Conservation (phyloP, 2,888 invertebrate species). For the Tachystola acroxantha region DNA sequence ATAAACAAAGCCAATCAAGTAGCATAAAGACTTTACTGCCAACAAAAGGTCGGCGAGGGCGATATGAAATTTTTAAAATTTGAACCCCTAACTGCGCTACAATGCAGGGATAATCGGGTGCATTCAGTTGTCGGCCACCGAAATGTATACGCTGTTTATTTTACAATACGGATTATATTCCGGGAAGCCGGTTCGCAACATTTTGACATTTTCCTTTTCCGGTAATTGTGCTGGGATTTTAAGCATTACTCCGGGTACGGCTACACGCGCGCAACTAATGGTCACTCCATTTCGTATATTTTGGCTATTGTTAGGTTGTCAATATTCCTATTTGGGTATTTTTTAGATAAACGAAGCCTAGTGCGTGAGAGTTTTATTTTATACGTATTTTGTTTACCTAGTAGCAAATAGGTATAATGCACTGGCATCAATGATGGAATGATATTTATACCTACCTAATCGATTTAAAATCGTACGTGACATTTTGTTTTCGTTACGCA, state of each 20-base stretch:
- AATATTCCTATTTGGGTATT: no score
- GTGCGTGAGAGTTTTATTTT: no score
- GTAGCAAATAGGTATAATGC: no score
- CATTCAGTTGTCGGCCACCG: constrained; percentile 9
- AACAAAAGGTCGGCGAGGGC: constrained; percentile 29
- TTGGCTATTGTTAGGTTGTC: constrained; percentile 40
- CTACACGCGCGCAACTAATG: constrained; percentile 36
- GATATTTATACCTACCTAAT: no score
- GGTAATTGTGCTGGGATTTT: constrained; percentile 32
- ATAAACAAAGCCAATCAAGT: constrained; percentile 41
- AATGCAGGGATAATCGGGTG: constrained; percentile 36
- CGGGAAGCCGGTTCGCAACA: constrained; percentile 3
- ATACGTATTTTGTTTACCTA: no score
- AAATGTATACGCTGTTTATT: no score
- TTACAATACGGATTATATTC: no score
- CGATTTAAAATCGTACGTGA: no score
- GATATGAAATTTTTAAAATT: constrained; percentile 62
- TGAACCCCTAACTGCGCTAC: constrained; percentile 42
- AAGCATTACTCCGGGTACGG: constrained; percentile 33
- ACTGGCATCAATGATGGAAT: no score
- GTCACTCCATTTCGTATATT: constrained; percentile 40
- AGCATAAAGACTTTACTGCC: constrained; percentile 23
- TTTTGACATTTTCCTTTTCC: constrained; percentile 28
- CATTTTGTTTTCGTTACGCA: no score
- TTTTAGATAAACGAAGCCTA: no score